Base-by-base conservation (phyloP, 2,888 invertebrate genomes). In the Hirudinaria manillensis region DNA sequence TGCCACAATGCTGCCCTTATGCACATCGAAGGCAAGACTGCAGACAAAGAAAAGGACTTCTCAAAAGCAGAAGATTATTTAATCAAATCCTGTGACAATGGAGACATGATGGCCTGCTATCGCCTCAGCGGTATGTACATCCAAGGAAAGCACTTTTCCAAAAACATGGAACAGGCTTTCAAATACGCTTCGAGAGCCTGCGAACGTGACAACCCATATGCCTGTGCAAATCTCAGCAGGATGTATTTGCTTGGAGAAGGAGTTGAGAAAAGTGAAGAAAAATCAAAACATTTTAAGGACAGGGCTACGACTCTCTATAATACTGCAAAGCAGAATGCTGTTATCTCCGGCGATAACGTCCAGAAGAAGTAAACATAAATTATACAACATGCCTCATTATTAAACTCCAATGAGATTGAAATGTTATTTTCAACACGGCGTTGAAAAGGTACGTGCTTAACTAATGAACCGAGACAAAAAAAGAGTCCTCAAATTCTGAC, bases 141-240 rank as follows among this genome's bases (percentile, higher is more conserved):
- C 75, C 87, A 87, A 0, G 93, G 93, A 0, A 68, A 74, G 4
- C 78, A 77, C 10, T 85, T 89, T 71, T 78, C 81, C 0, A 82
- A 90, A 78, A 90, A 94, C 82, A 89, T 90, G 88, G 87, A 87
- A 61, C 90, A 92, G 85, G 94, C 94, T 0, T 92, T 93, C 83
- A 87, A 89, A 55, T 91, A 89, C 81, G 91, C 93, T 0, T 86
- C 88, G 76, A 91, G 90, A 84, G 92, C 91, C 0, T 98, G 97
- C 84, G 91, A 93, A 78, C 85, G 90, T 0, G 92, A 78, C 38
- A 77, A 94, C 82, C 89, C 93, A 83, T 91, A 91, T 82, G 92
- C 93, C 0, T 98, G 98, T 87, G 91, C 91, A 0, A 96, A 96
- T 87, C 87, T 95, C 0, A 91, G 93, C 82, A 89, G 91, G 84